Percentiles rank a stretch among this genome's conserved stretches.
Evolutionary conservation across 2,888 invertebrate genomes (phyloP).

Genomic region (Ochlodes sylvanus): DNA sequence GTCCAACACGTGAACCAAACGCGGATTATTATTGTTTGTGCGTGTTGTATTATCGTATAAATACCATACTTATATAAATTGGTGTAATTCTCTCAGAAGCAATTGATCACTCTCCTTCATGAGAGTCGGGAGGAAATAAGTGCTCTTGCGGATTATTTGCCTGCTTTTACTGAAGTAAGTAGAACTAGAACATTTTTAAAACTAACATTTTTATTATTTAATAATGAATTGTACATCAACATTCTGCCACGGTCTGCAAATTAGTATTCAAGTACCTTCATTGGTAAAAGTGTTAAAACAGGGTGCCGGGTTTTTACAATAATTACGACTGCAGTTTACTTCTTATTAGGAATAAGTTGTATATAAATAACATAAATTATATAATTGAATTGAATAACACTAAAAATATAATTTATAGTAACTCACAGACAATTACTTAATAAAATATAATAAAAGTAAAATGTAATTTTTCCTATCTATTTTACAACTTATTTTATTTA

Average conservation of each 20-base stretch:
- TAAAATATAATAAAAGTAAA: no score
- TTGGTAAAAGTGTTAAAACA: no score
- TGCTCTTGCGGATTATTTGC: conserved; percentile 11
- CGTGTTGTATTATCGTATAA: conserved; percentile 35
- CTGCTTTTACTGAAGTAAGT: not conserved
- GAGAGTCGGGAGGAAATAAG: conserved; percentile 8
- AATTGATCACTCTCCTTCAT: conserved; percentile 26
- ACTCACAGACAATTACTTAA: no score
- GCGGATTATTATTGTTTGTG: conserved; percentile 37
- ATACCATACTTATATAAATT: conserved; percentile 15
- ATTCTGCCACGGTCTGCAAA: not conserved
- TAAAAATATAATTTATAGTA: no score
- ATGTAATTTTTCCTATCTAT: no score
- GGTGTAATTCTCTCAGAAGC: conserved; percentile 3
- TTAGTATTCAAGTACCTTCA: no score
- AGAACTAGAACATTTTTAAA: not conserved
- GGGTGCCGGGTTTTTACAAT: no score
- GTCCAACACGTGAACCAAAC: conserved; percentile 62
- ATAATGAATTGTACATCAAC: not conserved
- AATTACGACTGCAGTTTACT: no score
- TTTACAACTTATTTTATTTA: no score
- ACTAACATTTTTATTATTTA: not conserved
- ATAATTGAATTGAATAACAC: no score
- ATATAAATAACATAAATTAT: no score
- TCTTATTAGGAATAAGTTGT: no score